These are phyloP conservation scores for Hestina assimilis DNA, from an alignment of 1,140 invertebrate species.

Conservation along the genomic window DNA sequence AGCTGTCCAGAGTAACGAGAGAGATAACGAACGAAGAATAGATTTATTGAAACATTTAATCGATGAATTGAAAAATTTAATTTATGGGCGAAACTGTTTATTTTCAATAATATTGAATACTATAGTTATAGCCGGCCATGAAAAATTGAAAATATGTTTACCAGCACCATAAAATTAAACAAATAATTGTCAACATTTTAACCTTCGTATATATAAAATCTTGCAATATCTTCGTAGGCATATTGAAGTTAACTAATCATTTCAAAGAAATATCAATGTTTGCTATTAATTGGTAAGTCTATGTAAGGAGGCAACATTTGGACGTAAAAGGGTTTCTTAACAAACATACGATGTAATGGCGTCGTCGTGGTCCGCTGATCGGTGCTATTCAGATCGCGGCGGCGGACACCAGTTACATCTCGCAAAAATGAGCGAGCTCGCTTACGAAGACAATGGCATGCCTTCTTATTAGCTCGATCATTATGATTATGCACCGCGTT, in stretches of 20 bases:
- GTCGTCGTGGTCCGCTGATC: constrained; percentile 22
- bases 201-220: not conserved
- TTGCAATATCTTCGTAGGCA: not conserved
- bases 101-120: too few species aligned
- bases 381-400: constrained; percentile 6
- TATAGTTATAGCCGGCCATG: too few species aligned
- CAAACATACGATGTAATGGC: constrained; percentile 33
- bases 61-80: too few species aligned
- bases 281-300: constrained; percentile 46
- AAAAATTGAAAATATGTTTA: too few species aligned
- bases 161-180: too few species aligned
- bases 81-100: too few species aligned
- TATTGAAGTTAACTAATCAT: constrained; percentile 4
- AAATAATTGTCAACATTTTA: too few species aligned
- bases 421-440: constrained; percentile 15
- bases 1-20: too few species aligned
- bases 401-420: constrained; percentile 28
- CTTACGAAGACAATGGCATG: constrained; percentile 34
- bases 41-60: too few species aligned
- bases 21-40: too few species aligned
- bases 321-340: constrained; percentile 36
- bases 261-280: constrained; percentile 18
- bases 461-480: constrained; percentile 49
- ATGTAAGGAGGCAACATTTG: constrained; percentile 36
- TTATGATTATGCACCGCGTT: constrained; percentile 23